Conservation (phyloP, 2,888 invertebrate species). For the Dysmachus trigonus region DNA sequence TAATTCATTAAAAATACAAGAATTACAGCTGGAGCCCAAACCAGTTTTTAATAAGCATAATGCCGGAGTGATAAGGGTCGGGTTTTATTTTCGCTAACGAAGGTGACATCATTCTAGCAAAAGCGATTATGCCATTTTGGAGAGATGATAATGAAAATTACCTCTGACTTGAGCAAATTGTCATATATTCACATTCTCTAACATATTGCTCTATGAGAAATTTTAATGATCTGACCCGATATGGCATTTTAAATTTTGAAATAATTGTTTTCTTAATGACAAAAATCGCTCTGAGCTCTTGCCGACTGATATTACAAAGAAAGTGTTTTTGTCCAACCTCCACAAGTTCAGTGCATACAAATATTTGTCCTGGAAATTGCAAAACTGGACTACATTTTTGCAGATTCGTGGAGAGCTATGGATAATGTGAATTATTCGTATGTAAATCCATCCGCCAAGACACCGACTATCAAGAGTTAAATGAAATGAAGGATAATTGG, state of each 20-base stretch:
- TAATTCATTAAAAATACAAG: background rate
- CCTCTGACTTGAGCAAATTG: background rate
- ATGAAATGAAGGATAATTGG: conserved; percentile 12
- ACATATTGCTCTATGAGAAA: background rate
- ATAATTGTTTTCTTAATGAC: background rate
- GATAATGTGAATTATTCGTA: background rate
- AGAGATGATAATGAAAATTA: background rate
- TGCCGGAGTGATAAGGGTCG: background rate
- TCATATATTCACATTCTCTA: background rate
- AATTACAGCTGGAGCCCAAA: background rate
- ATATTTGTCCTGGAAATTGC: background rate
- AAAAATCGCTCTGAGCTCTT: background rate
- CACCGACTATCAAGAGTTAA: background rate
- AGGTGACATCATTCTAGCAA: background rate
- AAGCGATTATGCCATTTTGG: background rate
- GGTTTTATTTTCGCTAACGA: background rate
- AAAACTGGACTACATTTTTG: background rate
- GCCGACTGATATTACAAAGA: background rate
- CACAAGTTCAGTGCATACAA: background rate
- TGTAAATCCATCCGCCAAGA: background rate
- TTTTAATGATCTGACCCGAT: background rate
- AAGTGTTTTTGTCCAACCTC: background rate
- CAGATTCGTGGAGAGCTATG: background rate
- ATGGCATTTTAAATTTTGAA: background rate
- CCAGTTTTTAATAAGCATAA: background rate